Conservation (phyloP, 2,888 invertebrate genomes). For the Myopa testacea region DNA sequence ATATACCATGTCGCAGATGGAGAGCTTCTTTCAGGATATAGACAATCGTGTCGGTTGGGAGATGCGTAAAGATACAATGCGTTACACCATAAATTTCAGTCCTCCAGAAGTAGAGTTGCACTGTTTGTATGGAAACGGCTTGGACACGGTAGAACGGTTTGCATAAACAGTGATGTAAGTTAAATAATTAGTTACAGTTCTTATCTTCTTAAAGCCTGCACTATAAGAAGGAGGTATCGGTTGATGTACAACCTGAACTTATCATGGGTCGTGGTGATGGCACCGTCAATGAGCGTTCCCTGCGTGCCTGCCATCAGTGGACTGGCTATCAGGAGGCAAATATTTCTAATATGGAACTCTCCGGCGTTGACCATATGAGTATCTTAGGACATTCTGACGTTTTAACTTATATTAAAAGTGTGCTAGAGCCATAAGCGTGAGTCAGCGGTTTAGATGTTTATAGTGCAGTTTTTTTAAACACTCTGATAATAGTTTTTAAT, state of each 20-base stretch:
- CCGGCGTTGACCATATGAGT: constrained; percentile 81
- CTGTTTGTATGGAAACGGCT: constrained; percentile 82
- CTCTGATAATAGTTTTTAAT: too few species aligned
- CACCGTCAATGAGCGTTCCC: constrained; percentile 91
- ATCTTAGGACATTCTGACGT: constrained; percentile 77
- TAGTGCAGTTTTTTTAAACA: too few species aligned
- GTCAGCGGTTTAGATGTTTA: neutral
- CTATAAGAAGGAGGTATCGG: constrained; percentile 60
- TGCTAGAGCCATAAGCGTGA: constrained; percentile 49
- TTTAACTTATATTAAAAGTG: constrained; percentile 73
- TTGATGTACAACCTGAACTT: constrained; percentile 61
- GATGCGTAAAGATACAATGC: constrained; percentile 85
- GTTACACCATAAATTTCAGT: constrained; percentile 76
- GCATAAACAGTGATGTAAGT: constrained; percentile 1
- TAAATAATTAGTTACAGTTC: constrained; percentile 2
- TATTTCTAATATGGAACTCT: constrained; percentile 60
- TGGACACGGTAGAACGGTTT: constrained; percentile 83
- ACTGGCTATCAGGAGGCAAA: constrained; percentile 73
- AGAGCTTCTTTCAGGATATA: constrained; percentile 80
- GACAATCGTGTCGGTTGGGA: constrained; percentile 88
- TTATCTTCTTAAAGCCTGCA: constrained; percentile 53
- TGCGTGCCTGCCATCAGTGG: constrained; percentile 88
- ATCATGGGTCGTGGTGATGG: constrained; percentile 92
- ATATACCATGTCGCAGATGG: constrained; percentile 81
- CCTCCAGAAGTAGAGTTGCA: constrained; percentile 90